Conservation (phyloP, 2,888 invertebrate species). For the Lasioglossum vierecki region DNA sequence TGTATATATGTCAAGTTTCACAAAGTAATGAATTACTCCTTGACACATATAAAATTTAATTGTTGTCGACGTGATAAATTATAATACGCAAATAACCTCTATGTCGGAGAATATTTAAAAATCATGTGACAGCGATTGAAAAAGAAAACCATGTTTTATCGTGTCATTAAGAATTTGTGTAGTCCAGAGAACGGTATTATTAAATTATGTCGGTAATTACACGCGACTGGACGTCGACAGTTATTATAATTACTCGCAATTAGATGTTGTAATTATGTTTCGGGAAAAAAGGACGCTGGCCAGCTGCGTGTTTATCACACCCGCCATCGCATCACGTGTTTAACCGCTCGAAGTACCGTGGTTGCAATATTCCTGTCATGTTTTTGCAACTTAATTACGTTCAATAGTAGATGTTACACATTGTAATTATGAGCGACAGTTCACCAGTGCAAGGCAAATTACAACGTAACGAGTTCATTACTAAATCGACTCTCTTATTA, state of each 20-base stretch:
- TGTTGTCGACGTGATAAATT: not conserved
- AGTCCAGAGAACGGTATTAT: conserved; percentile 6
- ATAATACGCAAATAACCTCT: not conserved
- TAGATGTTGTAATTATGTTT: conserved; percentile 34
- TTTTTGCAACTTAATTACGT: conserved; percentile 44
- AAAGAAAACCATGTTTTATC: not conserved
- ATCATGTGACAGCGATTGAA: not conserved
- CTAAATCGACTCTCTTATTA: conserved; percentile 38
- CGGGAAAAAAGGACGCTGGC: not conserved
- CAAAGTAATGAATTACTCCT: not conserved
- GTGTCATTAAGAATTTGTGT: not conserved
- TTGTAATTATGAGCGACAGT: conserved; percentile 49
- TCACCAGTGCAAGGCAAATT: conserved; percentile 20
- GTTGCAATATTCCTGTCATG: conserved; percentile 33
- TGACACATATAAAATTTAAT: not conserved
- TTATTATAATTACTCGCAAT: conserved; percentile 39
- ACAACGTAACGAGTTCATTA: conserved; percentile 33
- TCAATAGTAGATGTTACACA: conserved; percentile 36
- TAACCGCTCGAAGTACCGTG: conserved; percentile 4
- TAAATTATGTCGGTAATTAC: conserved; percentile 29
- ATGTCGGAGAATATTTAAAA: not conserved
- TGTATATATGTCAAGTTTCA: not conserved
- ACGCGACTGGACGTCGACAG: not conserved
- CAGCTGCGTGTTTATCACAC: conserved; percentile 40
- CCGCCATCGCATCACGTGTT: conserved; percentile 26